Evolutionary conservation across 2,888 invertebrate species (phyloP).

Genomic region (Drosophila sordidula): DNA sequence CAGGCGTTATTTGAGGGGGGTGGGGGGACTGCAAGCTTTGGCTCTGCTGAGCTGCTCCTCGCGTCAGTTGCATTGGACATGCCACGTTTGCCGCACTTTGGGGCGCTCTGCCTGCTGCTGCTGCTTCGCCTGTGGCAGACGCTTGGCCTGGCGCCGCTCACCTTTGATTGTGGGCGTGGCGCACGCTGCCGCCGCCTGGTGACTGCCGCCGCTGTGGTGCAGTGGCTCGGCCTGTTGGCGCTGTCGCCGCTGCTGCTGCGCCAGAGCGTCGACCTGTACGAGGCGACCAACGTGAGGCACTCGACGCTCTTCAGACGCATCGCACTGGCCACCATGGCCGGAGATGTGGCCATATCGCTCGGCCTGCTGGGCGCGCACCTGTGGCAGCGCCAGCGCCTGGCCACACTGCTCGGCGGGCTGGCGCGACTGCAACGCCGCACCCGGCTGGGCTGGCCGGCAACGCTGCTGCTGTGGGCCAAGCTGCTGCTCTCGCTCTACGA

Average conservation of each 20-base stretch:
- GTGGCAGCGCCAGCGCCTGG: slow-evolving; percentile 50
- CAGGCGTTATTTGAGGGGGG: not conserved
- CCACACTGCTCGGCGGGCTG: slow-evolving; percentile 43
- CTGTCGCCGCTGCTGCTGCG: slow-evolving; percentile 59
- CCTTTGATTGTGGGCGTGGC: slow-evolving; percentile 11
- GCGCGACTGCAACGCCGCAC: slow-evolving; percentile 22
- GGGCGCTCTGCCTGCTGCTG: slow-evolving; percentile 57
- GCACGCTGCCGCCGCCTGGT: slow-evolving; percentile 32
- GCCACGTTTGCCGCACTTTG: slow-evolving; percentile 64
- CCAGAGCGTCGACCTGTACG: slow-evolving; percentile 59
- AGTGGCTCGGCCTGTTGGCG: slow-evolving; percentile 43
- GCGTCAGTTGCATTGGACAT: slow-evolving; percentile 55
- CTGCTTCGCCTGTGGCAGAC: slow-evolving; percentile 67
- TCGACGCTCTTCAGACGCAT: slow-evolving; percentile 60
- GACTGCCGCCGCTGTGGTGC: slow-evolving; percentile 40
- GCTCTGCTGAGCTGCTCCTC: not conserved
- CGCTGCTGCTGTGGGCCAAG: slow-evolving; percentile 69
- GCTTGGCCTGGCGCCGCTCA: slow-evolving; percentile 69
- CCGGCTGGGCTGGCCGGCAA: slow-evolving; percentile 40
- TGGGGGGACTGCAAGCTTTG: no score
- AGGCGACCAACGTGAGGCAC: slow-evolving; percentile 65
- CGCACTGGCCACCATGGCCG: slow-evolving; percentile 58
- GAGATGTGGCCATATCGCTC: slow-evolving; percentile 63
- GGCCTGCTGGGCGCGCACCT: slow-evolving; percentile 49
- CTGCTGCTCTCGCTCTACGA: slow-evolving; percentile 69